These are phyloP conservation scores for Orthosia gracilis DNA, from an alignment of 2,888 invertebrate species.

Conservation along the genomic window DNA sequence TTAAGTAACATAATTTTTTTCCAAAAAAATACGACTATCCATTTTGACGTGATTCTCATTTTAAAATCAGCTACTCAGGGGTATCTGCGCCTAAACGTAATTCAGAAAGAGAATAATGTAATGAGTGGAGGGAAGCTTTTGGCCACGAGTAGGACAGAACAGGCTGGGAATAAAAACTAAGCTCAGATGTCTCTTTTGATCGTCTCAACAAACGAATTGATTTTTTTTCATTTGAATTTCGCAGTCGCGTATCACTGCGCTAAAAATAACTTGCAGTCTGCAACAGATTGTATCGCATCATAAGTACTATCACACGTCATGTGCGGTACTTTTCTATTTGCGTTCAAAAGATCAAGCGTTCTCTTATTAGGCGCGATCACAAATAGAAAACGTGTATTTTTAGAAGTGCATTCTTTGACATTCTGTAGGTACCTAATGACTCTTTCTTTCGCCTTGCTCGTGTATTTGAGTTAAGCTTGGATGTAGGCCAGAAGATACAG, in stretches of 20 bases:
- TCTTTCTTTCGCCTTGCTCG: slow-evolving; percentile 8
- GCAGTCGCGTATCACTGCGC: not conserved
- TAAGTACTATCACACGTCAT: slow-evolving; percentile 1
- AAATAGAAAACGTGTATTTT: slow-evolving; percentile 23
- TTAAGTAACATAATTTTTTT: too few relatives aligned
- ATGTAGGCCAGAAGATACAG: not conserved
- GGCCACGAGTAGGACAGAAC: too few relatives aligned
- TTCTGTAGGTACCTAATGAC: not conserved
- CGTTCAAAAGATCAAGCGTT: slow-evolving; percentile 21
- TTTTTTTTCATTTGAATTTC: too few relatives aligned
- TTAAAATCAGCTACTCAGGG: too few relatives aligned
- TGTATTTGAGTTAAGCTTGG: slow-evolving; percentile 14
- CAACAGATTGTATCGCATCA: slow-evolving; percentile 2
- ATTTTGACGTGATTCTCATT: too few relatives aligned
- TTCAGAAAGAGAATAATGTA: too few relatives aligned
- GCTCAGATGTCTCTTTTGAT: not conserved
- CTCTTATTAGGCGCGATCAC: slow-evolving; percentile 47
- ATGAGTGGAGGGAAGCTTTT: too few relatives aligned
- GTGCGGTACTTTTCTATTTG: slow-evolving; percentile 37
- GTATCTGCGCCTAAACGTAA: too few relatives aligned
- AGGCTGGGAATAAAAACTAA: not conserved
- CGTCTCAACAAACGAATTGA: not conserved
- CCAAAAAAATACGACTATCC: too few relatives aligned
- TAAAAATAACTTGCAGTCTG: not conserved
- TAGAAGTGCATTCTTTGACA: slow-evolving; percentile 39